Conservation (phyloP, 2,797 vertebrate species). For the Cetoscarus ocellatus region DNA sequence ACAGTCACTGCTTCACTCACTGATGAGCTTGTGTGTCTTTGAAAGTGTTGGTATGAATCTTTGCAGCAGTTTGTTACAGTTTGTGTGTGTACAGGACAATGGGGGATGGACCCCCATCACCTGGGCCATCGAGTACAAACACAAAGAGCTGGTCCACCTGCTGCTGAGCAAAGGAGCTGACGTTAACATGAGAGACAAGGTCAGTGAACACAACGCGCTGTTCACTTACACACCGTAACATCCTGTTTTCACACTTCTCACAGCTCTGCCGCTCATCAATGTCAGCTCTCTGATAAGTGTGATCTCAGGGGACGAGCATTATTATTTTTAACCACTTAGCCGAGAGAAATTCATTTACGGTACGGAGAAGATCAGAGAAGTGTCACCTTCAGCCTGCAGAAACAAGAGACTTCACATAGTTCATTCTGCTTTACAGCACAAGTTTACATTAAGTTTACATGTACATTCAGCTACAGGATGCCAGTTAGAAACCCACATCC, state of each 20-base stretch:
- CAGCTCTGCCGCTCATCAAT: not conserved
- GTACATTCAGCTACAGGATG: no score
- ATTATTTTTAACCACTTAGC: constrained; percentile 2
- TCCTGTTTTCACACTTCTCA: constrained; percentile 7
- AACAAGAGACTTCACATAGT: no score
- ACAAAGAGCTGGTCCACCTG: constrained; percentile 92
- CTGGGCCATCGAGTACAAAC: constrained; percentile 97
- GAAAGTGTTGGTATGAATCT: not conserved
- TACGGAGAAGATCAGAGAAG: not conserved
- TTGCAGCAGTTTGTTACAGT: not conserved
- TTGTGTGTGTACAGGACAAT: constrained; percentile 85
- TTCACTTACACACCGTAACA: constrained; percentile 5
- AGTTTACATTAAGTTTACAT: no score
- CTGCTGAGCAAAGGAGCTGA: constrained; percentile 92
- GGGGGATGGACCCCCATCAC: constrained; percentile 98
- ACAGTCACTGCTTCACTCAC: not conserved
- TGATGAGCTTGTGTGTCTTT: not conserved
- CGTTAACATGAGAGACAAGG: constrained; percentile 96
- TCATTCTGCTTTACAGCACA: not conserved
- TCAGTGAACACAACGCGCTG: constrained; percentile 65
- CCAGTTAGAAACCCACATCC: no score
- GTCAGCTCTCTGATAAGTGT: constrained; percentile 6
- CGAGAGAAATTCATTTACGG: not conserved
- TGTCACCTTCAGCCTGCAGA: not conserved
- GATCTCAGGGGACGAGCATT: constrained; percentile 8